These are phyloP conservation scores for Microplitis demolitor DNA, from an alignment of 1,140 invertebrate species.

Conservation along the genomic window DNA sequence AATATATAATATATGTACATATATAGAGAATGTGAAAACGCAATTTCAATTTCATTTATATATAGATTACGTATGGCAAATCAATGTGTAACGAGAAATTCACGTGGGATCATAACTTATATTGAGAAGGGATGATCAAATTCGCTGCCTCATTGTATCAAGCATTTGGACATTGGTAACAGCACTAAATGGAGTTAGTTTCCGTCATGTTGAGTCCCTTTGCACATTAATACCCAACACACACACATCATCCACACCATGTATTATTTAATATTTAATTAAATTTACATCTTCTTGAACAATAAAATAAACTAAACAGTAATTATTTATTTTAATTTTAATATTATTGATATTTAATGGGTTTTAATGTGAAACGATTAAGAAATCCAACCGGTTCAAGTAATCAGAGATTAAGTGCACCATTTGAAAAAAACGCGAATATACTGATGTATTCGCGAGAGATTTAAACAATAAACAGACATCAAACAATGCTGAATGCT, in stretches of 20 bases:
- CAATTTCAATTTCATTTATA: neutral
- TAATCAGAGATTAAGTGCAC: no score
- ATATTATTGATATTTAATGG: no score
- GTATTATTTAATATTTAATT: neutral
- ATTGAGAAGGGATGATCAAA: conserved; percentile 42
- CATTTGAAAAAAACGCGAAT: no score
- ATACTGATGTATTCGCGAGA: no score
- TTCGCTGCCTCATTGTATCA: conserved; percentile 32
- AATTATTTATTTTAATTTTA: no score
- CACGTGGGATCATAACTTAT: conserved; percentile 33
- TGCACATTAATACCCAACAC: neutral
- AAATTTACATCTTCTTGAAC: neutral
- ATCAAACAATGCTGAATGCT: no score
- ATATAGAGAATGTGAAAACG: neutral
- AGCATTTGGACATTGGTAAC: conserved; percentile 6
- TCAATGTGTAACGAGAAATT: conserved; percentile 3
- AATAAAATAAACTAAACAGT: no score
- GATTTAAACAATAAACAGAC: no score
- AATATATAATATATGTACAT: neutral
- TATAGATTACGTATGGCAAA: neutral
- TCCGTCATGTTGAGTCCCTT: neutral
- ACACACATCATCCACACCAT: neutral
- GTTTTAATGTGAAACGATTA: no score
- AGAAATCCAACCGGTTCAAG: no score
- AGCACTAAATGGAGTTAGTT: conserved; percentile 4